These are phyloP conservation scores for Cacatua alba DNA, from an alignment of 2,113 vertebrate species.

Conservation along the genomic window DNA sequence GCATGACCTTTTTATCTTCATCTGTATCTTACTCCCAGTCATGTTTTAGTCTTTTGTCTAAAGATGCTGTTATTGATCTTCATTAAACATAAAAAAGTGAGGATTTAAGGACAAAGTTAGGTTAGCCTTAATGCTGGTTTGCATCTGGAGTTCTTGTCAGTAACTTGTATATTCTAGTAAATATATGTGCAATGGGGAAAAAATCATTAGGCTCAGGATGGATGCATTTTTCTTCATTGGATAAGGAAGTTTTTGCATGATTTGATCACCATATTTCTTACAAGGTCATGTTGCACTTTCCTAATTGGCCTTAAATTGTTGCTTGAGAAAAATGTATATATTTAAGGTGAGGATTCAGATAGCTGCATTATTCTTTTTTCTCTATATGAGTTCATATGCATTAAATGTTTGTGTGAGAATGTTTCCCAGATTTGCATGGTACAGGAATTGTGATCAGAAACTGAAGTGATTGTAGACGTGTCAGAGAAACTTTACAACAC, in stretches of 20 bases:
- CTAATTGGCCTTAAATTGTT: conserved; percentile 42
- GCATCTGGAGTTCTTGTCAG: conserved; percentile 24
- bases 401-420: conserved; percentile 44
- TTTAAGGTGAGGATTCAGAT: conserved; percentile 5
- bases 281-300: background rate
- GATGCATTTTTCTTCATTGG: background rate
- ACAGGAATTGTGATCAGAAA: conserved; percentile 23
- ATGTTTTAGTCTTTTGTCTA: conserved; percentile 17
- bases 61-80: background rate
- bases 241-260: background rate
- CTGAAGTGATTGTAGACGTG: conserved; percentile 41
- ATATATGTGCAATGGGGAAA: background rate
- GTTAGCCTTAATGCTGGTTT: background rate
- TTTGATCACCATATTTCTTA: conserved; percentile 2
- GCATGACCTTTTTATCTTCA: conserved; percentile 18
- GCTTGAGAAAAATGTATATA: background rate
- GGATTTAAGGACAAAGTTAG: background rate
- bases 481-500: conserved; percentile 75
- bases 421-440: conserved; percentile 38
- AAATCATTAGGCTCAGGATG: background rate
- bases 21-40: conserved; percentile 25
- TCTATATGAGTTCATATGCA: conserved; percentile 24
- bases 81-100: background rate
- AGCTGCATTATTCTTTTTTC: conserved; percentile 5
- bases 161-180: background rate